Evolutionary conservation across 1,140 invertebrate genomes (phyloP).

Genomic region (Lordiphosa stackelbergi): DNA sequence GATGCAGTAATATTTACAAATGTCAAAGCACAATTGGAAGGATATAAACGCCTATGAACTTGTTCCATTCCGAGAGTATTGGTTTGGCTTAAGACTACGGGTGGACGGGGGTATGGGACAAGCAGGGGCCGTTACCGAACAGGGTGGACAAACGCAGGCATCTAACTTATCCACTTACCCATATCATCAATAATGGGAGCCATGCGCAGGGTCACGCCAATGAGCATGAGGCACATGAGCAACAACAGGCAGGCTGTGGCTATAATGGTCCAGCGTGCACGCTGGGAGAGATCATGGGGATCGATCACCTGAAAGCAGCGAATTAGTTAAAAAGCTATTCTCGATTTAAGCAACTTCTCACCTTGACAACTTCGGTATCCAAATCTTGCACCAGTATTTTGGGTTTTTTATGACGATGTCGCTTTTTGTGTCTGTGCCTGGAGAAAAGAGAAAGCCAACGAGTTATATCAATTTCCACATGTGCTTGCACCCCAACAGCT

Average conservation of each 20-base stretch:
- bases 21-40: slow-evolving; percentile 8
- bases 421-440: slow-evolving; percentile 75
- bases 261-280: slow-evolving; percentile 92
- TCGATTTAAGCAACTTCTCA: neutral
- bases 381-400: slow-evolving; percentile 76
- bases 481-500: slow-evolving; percentile 38
- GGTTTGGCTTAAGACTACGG: slow-evolving; percentile 12
- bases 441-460: neutral
- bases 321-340: no score
- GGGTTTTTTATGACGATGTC: slow-evolving; percentile 76
- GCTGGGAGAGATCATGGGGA: slow-evolving; percentile 87
- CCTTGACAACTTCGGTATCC: slow-evolving; percentile 75
- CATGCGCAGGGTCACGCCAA: slow-evolving; percentile 92
- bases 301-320: slow-evolving; percentile 79
- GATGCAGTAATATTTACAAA: slow-evolving; percentile 31
- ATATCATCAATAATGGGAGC: slow-evolving; percentile 94
- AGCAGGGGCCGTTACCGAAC: slow-evolving; percentile 19
- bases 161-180: slow-evolving; percentile 88
- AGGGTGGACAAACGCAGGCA: neutral
- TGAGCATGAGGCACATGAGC: slow-evolving; percentile 90
- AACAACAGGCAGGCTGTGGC: slow-evolving; percentile 90
- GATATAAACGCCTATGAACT: slow-evolving; percentile 32
- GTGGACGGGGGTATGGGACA: slow-evolving; percentile 20
- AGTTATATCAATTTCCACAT: neutral
- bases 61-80: slow-evolving; percentile 54